These are phyloP conservation scores for Drosophila kikkawai DNA, from an alignment of 1,140 invertebrate species.

Conservation along the genomic window DNA sequence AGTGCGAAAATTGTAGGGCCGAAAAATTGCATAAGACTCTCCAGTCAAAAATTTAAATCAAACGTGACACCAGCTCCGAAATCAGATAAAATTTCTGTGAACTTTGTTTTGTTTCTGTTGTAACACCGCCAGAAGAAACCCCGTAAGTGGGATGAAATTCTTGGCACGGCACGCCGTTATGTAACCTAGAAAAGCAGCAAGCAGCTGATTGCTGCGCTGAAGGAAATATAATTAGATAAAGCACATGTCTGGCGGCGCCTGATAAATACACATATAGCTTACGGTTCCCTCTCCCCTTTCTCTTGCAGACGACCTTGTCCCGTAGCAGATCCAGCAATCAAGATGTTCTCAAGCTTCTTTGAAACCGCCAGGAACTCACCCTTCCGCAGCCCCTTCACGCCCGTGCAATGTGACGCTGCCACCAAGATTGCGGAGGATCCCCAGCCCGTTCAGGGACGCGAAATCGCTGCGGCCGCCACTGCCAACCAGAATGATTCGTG, in stretches of 20 bases:
- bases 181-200: constrained; percentile 65
- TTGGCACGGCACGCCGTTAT: constrained; percentile 70
- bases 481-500: constrained; percentile 89
- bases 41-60: constrained; percentile 5
- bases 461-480: constrained; percentile 87
- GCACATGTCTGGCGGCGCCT: constrained; percentile 36
- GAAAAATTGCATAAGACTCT: constrained; percentile 42
- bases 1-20: constrained; percentile 35
- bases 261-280: constrained; percentile 14
- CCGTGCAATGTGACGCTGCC: constrained; percentile 87
- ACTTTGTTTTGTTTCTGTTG: not conserved
- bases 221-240: constrained; percentile 59
- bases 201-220: constrained; percentile 57
- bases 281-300: not conserved
- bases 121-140: not conserved
- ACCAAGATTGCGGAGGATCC: constrained; percentile 44
- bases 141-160: constrained; percentile 7
- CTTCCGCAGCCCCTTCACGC: constrained; percentile 89
- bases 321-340: constrained; percentile 19
- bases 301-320: constrained; percentile 34
- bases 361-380: constrained; percentile 91
- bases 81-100: constrained; percentile 16
- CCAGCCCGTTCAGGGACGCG: constrained; percentile 86
- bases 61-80: not conserved
- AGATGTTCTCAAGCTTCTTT: constrained; percentile 90